These are phyloP conservation scores for Nomada goodeniana DNA, from an alignment of 2,888 invertebrate genomes.

Conservation along the genomic window DNA sequence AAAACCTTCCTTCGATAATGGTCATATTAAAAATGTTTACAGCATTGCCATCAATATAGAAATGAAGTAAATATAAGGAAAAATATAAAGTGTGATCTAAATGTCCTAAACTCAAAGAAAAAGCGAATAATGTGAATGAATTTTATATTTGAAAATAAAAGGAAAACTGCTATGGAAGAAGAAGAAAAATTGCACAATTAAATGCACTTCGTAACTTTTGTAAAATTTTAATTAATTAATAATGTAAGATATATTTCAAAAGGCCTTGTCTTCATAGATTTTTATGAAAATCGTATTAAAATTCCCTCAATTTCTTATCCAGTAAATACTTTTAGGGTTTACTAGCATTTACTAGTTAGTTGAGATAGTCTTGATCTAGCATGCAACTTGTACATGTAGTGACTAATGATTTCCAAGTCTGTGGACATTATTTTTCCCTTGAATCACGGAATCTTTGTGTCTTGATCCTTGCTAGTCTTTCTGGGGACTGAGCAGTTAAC, in stretches of 20 bases:
- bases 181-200: too few species aligned
- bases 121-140: too few species aligned
- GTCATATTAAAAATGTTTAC: background rate
- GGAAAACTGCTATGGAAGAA: too few species aligned
- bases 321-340: too few species aligned
- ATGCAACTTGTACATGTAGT: conserved; percentile 32
- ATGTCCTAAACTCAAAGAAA: too few species aligned
- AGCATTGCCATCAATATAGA: background rate
- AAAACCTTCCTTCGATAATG: background rate
- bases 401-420: conserved; percentile 52
- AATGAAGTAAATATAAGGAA: background rate
- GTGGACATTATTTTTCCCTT: conserved; percentile 59
- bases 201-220: too few species aligned
- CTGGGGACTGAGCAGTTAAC: background rate
- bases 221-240: too few species aligned
- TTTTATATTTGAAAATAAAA: too few species aligned
- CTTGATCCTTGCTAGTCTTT: conserved; percentile 14
- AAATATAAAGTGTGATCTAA: background rate
- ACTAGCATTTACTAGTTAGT: background rate
- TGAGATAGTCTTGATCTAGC: background rate
- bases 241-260: too few species aligned
- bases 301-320: background rate
- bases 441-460: conserved; percentile 58
- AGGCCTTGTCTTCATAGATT: background rate
- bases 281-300: background rate